Conservation (phyloP, 37 sponge, comb jelly and placozoan genomes). For the Agelas oroides region DNA sequence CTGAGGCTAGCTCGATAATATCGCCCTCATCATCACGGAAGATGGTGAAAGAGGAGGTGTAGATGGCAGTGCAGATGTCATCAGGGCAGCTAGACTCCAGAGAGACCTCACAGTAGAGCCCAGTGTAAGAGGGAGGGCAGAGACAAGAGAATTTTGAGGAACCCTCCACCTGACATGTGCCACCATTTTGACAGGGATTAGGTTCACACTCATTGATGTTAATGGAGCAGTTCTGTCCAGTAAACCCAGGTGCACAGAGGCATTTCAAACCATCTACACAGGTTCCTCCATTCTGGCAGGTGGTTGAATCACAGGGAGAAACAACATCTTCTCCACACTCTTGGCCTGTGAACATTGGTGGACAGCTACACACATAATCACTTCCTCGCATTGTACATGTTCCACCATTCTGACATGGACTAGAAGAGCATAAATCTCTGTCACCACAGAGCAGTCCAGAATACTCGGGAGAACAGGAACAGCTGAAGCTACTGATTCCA, state of each 20-base stretch:
- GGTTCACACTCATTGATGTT: constrained; percentile 34
- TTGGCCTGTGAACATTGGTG: constrained; percentile 52
- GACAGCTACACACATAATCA: constrained; percentile 58
- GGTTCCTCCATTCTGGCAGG: constrained; percentile 47
- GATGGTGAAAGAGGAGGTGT: background rate
- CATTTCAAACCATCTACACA: constrained; percentile 49
- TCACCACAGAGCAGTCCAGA: no score
- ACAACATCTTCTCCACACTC: constrained; percentile 35
- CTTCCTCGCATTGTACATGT: constrained; percentile 50
- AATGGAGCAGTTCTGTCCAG: constrained; percentile 41
- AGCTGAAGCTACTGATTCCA: constrained; percentile 19
- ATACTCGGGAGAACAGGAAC: background rate
- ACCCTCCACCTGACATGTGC: constrained; percentile 2
- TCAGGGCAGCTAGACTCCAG: background rate
- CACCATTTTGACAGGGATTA: constrained; percentile 45
- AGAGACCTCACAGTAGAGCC: constrained; percentile 4
- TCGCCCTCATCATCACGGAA: background rate
- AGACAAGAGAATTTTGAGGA: background rate
- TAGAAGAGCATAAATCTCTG: constrained; percentile 11
- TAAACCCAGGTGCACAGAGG: constrained; percentile 49
- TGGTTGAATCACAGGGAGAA: constrained; percentile 39
- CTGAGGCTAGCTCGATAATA: background rate
- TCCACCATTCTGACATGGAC: constrained; percentile 63
- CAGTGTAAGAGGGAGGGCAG: constrained; percentile 31
- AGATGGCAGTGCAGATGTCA: background rate